Evolutionary conservation across 2,888 invertebrate species (phyloP).

Genomic region (Pristionchus fissidentatus): DNA sequence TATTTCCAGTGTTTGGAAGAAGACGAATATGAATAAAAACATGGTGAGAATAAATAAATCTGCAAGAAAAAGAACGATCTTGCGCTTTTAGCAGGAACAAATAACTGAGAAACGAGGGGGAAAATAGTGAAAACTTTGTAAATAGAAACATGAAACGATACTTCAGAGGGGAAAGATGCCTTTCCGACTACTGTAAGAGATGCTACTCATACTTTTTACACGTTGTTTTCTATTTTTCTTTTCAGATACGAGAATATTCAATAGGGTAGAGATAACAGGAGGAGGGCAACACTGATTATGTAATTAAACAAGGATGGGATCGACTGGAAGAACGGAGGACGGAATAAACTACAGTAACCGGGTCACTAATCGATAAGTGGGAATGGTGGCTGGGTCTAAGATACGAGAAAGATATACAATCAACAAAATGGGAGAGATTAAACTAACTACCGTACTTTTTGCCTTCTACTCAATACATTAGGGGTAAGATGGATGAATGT

Average conservation of each 20-base stretch:
- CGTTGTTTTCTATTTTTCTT: conserved; percentile 32
- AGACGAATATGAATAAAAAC: not conserved
- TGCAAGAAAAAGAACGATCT: not conserved
- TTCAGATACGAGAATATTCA: conserved; percentile 13
- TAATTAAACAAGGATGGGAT: not conserved
- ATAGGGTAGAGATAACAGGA: not conserved
- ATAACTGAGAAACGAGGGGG: not conserved
- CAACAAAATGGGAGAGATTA: no score
- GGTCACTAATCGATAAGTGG: not conserved
- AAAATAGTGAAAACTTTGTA: conserved; percentile 19
- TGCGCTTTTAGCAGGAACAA: not conserved
- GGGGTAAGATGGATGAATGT: no score
- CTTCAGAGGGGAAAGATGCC: conserved; percentile 7
- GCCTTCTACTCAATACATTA: no score
- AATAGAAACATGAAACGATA: conserved; percentile 31
- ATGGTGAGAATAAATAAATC: conserved; percentile 24
- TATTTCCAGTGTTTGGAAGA: not conserved
- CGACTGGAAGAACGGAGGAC: no score
- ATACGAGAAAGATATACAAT: not conserved
- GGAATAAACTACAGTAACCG: not conserved
- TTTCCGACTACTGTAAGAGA: conserved; percentile 14
- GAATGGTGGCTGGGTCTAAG: not conserved
- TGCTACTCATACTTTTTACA: conserved; percentile 33
- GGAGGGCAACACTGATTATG: conserved; percentile 16
- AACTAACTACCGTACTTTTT: no score